Evolutionary conservation across 2,888 invertebrate species (phyloP), one percentile per base, ranked within the genome.

Genomic region (Pristionchus entomophagus): DNA sequence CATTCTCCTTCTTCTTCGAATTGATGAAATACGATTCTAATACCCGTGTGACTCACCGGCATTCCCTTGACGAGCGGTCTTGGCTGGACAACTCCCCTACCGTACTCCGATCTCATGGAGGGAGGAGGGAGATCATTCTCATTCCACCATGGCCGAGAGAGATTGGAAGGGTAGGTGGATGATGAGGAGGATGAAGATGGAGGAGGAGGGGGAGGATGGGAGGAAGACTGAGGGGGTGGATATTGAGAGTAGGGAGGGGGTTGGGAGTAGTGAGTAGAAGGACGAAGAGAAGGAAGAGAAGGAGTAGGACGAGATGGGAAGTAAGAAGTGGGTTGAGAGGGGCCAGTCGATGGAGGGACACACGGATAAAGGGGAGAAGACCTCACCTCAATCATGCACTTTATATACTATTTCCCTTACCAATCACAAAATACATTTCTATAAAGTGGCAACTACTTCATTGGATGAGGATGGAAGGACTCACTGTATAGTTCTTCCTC

Each of bases 191-290:
- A 35, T 10, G 22, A 19, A 14, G 56, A 19, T 22, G 32, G 56
- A 81, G 26, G n/a, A 32, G 35, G 51, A 6, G 80, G 62, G 5
- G n/a, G 32, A 62, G 81, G 26, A 59, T n/a, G 85, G 45, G 3
- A 78, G 41, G 17, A 17, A 41, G 49, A 38, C 22, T n/a, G 87
- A 86, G 12, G 86, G 88, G 10, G 87, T 86, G 29, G 83, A 84
- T 3, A 81, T 56, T 29, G 87, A 32, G 78, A 8, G 29, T 26
- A 29, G 22, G 78, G 78, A 78, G 29, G 45, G 29, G 78, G 49
- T 17, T 8, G 14, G 51, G 49, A 51, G 8, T 38, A 77, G n/a
- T 45, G 49, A 29, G 77, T 26, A 6, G 77, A 29, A n/a, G 45
- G n/a, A n/a, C n/a, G n/a, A n/a, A n/a, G 77, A 49, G 29, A 29